Conservation (phyloP, 2,113 vertebrate species). For the Dromaius novaehollandiae region DNA sequence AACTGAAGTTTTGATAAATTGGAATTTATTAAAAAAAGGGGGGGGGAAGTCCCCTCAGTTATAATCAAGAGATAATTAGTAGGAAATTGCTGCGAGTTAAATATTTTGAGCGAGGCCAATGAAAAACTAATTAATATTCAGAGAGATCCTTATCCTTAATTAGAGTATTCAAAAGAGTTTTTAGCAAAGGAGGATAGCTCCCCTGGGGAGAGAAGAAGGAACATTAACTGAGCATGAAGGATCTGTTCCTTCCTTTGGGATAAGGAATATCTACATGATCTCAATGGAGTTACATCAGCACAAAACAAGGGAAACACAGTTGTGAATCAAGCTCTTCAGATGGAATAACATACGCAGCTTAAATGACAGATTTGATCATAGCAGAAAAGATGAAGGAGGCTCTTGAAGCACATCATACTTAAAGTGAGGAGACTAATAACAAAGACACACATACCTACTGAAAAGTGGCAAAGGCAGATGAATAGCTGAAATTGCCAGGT, state of each 20-base stretch:
- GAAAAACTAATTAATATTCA: constrained; percentile 59
- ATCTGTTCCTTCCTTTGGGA: constrained; percentile 14
- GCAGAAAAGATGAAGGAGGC: not conserved
- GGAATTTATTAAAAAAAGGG: not conserved
- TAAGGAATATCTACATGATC: constrained; percentile 10
- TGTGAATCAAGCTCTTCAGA: not conserved
- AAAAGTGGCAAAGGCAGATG: not conserved
- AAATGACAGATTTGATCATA: not conserved
- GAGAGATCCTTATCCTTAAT: constrained; percentile 53
- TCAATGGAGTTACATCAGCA: constrained; percentile 20
- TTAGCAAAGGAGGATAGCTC: constrained; percentile 19
- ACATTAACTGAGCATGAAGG: constrained; percentile 2
- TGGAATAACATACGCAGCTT: not conserved
- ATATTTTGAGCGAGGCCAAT: constrained; percentile 45
- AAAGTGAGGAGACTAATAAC: not conserved
- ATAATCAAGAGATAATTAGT: constrained; percentile 41
- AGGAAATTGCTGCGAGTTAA: constrained; percentile 44
- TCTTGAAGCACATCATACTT: not conserved
- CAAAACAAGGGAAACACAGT: not conserved
- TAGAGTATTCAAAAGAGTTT: constrained; percentile 40
- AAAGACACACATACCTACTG: not conserved
- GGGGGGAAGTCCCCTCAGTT: not conserved
- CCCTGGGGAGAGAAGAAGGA: not conserved
- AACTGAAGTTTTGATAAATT: not conserved
- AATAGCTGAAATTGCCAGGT: not conserved